Percentiles rank a stretch among this genome's conserved stretches.
Evolutionary conservation across 2,113 vertebrate species (phyloP).

Genomic region (Nematolebias whitei): DNA sequence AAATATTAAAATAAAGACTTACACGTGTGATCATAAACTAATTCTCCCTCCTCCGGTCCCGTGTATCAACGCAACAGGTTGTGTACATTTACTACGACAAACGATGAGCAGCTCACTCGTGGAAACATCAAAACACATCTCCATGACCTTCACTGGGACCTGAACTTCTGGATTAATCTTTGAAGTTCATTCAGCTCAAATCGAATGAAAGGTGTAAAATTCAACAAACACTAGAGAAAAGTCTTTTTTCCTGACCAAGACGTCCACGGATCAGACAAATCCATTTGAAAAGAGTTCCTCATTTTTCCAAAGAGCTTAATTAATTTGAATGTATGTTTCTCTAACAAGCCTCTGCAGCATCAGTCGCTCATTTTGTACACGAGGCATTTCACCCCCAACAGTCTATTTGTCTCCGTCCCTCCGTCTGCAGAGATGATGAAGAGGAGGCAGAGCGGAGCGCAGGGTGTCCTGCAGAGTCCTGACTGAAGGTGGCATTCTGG

Average conservation of each 20-base stretch:
- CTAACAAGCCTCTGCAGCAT: constrained; percentile 11
- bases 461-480: constrained; percentile 19
- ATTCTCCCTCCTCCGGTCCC: background rate
- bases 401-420: constrained; percentile 29
- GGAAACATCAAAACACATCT: background rate
- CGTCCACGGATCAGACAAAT: constrained; percentile 1
- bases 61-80: background rate
- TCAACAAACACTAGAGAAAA: background rate
- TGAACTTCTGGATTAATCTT: constrained; percentile 16
- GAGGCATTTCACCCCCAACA: constrained; percentile 17
- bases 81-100: background rate
- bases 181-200: constrained; percentile 11
- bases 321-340: constrained; percentile 21
- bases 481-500: constrained; percentile 53
- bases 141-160: background rate
- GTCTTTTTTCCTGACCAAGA: background rate
- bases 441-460: background rate
- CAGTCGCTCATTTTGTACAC: constrained; percentile 33
- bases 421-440: background rate
- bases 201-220: constrained; percentile 1
- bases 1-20: too few relatives aligned
- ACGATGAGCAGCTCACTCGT: too few relatives aligned
- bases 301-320: background rate
- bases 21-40: background rate
- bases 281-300: background rate